phyloP scores from a whole-genome alignment of 2,888 invertebrate genomes.

The Chymomyza amoena region DNA sequence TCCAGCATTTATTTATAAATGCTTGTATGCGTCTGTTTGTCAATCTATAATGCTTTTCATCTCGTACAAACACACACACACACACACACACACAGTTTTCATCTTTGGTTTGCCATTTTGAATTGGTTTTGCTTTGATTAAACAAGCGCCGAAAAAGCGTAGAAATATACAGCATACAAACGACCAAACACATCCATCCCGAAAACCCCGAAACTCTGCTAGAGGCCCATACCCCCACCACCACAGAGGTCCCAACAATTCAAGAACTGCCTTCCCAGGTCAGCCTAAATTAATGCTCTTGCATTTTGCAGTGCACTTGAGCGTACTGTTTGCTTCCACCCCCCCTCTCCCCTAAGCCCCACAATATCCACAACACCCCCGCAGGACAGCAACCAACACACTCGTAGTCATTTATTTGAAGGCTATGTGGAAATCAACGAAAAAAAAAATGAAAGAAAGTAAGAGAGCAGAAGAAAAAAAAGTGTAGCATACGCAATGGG shows the following conservation, averaged over 20 bases:
- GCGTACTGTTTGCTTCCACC: not conserved
- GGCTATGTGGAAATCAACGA: not conserved
- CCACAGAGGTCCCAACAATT: not conserved
- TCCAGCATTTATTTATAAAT: not conserved
- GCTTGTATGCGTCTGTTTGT: not conserved
- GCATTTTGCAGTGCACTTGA: not conserved
- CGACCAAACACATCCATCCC: not conserved
- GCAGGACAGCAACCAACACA: not conserved
- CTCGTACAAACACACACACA: not conserved
- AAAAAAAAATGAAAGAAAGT: not conserved
- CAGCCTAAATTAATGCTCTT: not conserved
- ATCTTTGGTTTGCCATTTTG: not conserved
- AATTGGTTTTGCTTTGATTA: not conserved
- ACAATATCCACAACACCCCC: too few relatives aligned
- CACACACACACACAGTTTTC: not conserved
- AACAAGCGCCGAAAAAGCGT: not conserved
- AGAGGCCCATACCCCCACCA: too few relatives aligned
- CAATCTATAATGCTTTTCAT: not conserved
- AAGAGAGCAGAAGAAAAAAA: not conserved
- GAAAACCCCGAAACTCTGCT: not conserved
- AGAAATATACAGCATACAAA: not conserved
- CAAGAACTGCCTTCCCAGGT: not conserved
- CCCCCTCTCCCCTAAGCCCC: too few relatives aligned
- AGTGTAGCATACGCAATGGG: not conserved
- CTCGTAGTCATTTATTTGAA: not conserved